These are phyloP conservation scores for Aporophyla lueneburgensis DNA, from an alignment of 2,888 invertebrate species.

Conservation along the genomic window DNA sequence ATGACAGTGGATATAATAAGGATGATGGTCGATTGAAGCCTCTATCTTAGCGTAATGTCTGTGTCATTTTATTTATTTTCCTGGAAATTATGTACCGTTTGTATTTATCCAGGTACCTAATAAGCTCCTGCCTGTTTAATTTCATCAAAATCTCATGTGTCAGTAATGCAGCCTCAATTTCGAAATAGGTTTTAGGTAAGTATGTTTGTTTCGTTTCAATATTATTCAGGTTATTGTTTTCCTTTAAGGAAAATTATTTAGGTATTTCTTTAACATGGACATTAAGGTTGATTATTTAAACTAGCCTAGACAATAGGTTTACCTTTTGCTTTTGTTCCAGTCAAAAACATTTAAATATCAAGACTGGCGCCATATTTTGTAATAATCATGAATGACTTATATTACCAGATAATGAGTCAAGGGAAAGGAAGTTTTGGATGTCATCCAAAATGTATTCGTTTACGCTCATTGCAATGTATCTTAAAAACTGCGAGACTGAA, in stretches of 20 bases:
- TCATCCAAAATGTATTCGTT: constrained; percentile 35
- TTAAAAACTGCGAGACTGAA: constrained; percentile 3
- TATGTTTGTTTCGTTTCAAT: too few species aligned
- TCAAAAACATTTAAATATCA: not conserved
- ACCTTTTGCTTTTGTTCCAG: not conserved
- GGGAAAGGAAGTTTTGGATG: constrained; percentile 29
- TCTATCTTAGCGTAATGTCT: too few species aligned
- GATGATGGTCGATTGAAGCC: too few species aligned
- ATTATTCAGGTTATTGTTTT: not conserved
- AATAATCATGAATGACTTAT: constrained; percentile 17
- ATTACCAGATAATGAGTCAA: constrained; percentile 43
- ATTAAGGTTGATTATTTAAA: not conserved
- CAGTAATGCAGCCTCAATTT: too few species aligned
- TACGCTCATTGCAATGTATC: constrained; percentile 2
- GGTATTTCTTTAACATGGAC: not conserved
- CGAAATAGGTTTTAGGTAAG: too few species aligned
- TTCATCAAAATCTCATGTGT: too few species aligned
- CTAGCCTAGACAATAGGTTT: not conserved
- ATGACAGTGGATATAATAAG: too few species aligned
- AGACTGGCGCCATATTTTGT: constrained; percentile 6
- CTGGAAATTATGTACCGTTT: too few species aligned
- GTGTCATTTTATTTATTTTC: too few species aligned
- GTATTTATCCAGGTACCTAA: too few species aligned
- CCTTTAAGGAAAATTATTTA: not conserved
- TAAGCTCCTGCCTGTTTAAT: too few species aligned